phyloP scores from a whole-genome alignment of 1,140 invertebrate genomes.

The Cyclargus thomasi region DNA sequence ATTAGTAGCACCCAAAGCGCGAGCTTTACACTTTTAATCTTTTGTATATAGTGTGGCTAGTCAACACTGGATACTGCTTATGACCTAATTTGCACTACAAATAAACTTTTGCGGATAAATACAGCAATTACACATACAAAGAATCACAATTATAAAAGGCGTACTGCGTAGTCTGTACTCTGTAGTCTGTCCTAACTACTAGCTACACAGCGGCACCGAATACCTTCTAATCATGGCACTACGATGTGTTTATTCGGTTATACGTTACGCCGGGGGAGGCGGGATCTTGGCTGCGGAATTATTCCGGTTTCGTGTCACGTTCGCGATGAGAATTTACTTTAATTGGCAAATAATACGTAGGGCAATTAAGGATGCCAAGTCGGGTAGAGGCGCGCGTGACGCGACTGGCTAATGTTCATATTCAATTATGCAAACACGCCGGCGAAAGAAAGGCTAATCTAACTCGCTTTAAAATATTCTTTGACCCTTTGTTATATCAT shows the following conservation, averaged over 20 bases:
- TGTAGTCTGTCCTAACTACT: not conserved
- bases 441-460: constrained; percentile 54
- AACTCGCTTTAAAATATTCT: constrained; percentile 30
- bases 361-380: constrained; percentile 74
- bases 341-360: constrained; percentile 76
- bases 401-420: constrained; percentile 62
- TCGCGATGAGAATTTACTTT: constrained; percentile 73
- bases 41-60: no score
- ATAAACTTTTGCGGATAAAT: no score
- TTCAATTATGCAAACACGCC: constrained; percentile 72
- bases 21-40: no score
- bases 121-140: no score
- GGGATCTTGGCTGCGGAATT: constrained; percentile 51
- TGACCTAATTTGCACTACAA: no score
- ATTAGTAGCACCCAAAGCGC: no score
- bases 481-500: constrained; percentile 37
- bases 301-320: constrained; percentile 70
- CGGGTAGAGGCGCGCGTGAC: constrained; percentile 68
- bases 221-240: not conserved
- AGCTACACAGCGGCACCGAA: not conserved
- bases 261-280: constrained; percentile 44
- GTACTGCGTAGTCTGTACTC: not conserved
- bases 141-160: no score
- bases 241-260: constrained; percentile 19
- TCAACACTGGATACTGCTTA: no score